These are phyloP conservation scores for Epiperipatus broadwayi DNA, from an alignment of 2,888 invertebrate genomes.

Conservation along the genomic window DNA sequence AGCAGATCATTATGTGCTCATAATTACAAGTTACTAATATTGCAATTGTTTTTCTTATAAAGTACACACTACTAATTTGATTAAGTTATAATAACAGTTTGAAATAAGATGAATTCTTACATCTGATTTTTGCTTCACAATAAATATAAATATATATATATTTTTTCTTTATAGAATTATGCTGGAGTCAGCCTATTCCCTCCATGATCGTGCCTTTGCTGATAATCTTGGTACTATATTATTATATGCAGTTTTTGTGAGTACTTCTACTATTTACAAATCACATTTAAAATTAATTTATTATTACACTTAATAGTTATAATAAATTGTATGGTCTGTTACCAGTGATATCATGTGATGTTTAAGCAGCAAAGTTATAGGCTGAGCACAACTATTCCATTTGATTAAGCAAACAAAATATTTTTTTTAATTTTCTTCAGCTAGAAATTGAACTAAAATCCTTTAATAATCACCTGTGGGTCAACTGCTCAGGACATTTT, in stretches of 20 bases:
- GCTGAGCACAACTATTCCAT: too few relatives aligned
- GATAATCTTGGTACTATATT: constrained; percentile 36
- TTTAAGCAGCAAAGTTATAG: too few relatives aligned
- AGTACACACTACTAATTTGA: not conserved
- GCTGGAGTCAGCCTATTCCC: constrained; percentile 36
- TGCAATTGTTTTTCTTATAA: not conserved
- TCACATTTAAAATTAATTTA: not conserved
- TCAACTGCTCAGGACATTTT: too few relatives aligned
- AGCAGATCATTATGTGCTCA: too few relatives aligned
- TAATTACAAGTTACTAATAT: too few relatives aligned
- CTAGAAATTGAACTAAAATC: too few relatives aligned
- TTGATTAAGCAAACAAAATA: too few relatives aligned
- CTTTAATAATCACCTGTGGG: too few relatives aligned
- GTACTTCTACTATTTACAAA: constrained; percentile 16
- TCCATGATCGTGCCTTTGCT: constrained; percentile 35
- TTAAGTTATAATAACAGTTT: not conserved
- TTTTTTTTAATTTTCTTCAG: too few relatives aligned
- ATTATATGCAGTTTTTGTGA: constrained; percentile 36
- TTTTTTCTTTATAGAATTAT: constrained; percentile 29
- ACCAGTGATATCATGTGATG: constrained; percentile 16
- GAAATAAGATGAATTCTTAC: not conserved
- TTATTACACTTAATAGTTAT: too few relatives aligned
- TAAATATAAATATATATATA: not conserved
- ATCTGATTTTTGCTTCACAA: too few relatives aligned
- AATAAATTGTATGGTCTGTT: not conserved